Conservation (phyloP, 2,888 invertebrate species). For the Stenurella melanura region DNA sequence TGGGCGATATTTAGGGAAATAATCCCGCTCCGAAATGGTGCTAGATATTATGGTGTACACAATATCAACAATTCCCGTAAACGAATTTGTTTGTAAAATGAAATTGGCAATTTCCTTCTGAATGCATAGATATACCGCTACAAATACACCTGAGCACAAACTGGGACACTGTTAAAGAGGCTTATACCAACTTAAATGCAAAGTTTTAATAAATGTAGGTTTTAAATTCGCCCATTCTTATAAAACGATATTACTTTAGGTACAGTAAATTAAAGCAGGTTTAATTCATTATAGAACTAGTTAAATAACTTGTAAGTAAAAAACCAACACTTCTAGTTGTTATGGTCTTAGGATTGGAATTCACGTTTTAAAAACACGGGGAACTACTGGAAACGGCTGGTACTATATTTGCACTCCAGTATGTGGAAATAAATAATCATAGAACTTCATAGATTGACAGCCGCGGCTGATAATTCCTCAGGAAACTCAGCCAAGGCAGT, state of each 20-base stretch:
- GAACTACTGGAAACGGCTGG: too few species aligned
- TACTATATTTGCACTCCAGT: too few species aligned
- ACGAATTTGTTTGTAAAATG: slow-evolving; percentile 69
- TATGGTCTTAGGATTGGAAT: too few species aligned
- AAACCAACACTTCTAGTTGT: too few species aligned
- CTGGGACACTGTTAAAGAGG: slow-evolving; percentile 23
- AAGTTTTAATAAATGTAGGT: slow-evolving; percentile 28
- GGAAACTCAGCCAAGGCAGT: too few species aligned
- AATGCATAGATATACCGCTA: slow-evolving; percentile 29
- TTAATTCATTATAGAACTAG: too few species aligned
- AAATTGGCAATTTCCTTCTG: slow-evolving; percentile 66
- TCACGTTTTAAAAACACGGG: too few species aligned
- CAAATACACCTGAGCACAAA: slow-evolving; percentile 27
- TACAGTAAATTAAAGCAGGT: too few species aligned
- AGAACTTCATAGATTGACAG: too few species aligned
- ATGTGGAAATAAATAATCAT: too few species aligned
- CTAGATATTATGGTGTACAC: slow-evolving; percentile 61
- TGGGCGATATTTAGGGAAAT: slow-evolving; percentile 42
- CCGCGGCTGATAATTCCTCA: too few species aligned
- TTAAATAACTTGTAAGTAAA: too few species aligned
- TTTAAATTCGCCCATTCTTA: not conserved
- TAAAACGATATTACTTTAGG: not conserved
- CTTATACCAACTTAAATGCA: slow-evolving; percentile 23
- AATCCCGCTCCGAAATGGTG: slow-evolving; percentile 42
- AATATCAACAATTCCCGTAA: slow-evolving; percentile 67